Conservation (phyloP, 2,888 invertebrate genomes). For the Amphipoea lucens region DNA sequence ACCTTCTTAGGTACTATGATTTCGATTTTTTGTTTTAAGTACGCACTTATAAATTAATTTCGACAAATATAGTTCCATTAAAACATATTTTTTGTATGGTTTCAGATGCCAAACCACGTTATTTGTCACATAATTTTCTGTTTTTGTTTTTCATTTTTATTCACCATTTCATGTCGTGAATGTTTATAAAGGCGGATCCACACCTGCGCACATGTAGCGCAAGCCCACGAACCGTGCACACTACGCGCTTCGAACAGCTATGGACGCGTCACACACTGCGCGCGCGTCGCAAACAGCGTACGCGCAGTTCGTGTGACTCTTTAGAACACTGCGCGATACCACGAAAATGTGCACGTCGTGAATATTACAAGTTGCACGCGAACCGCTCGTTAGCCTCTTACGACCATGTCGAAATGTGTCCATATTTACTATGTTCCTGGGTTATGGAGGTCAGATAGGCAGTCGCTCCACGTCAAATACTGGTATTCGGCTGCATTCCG, state of each 20-base stretch:
- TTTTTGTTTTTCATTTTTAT: not conserved
- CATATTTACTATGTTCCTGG: not conserved
- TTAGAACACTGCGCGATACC: too few relatives aligned
- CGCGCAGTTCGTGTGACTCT: not conserved
- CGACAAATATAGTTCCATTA: not conserved
- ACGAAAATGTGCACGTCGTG: too few relatives aligned
- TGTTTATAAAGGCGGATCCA: not conserved
- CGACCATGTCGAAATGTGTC: not conserved
- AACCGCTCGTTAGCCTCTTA: not conserved
- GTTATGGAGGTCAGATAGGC: not conserved
- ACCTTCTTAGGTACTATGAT: not conserved
- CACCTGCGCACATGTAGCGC: not conserved
- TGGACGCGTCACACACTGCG: not conserved
- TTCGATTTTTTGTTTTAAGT: not conserved
- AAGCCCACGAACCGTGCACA: not conserved
- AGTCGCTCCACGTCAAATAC: not conserved
- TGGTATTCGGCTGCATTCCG: not conserved
- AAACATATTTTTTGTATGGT: conserved; percentile 22
- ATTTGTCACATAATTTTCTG: not conserved
- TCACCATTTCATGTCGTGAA: not conserved
- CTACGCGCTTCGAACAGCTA: not conserved
- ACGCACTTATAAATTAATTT: not conserved
- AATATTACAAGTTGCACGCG: not conserved
- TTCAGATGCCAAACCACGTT: conserved; percentile 21
- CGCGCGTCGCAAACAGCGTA: not conserved